phyloP scores from a whole-genome alignment of 2,888 invertebrate genomes.

The Sylvicola cinctus region DNA sequence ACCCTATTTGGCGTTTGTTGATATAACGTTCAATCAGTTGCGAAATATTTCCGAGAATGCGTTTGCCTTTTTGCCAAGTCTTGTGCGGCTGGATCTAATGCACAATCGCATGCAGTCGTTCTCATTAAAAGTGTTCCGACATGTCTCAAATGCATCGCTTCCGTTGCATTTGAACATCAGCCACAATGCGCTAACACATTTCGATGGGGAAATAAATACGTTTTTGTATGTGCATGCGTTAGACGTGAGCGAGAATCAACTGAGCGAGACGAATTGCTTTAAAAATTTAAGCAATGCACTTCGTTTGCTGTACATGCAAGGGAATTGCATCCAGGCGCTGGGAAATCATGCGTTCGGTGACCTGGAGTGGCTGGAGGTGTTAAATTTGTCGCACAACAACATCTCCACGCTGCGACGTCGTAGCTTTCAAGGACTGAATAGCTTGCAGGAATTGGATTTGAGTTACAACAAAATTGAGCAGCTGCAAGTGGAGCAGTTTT shows the following conservation, averaged over 20 bases:
- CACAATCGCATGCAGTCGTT: constrained; percentile 52
- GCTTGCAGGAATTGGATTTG: constrained; percentile 58
- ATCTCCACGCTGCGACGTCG: constrained; percentile 49
- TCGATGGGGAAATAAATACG: constrained; percentile 21
- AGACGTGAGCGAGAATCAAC: constrained; percentile 47
- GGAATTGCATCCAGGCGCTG: constrained; percentile 49
- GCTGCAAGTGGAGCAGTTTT: constrained; percentile 61
- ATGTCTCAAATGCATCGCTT: constrained; percentile 39
- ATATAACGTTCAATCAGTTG: constrained; percentile 66
- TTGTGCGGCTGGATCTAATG: constrained; percentile 62
- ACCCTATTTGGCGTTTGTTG: constrained; percentile 57
- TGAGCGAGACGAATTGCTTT: constrained; percentile 43
- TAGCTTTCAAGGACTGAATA: constrained; percentile 53
- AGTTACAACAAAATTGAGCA: constrained; percentile 56
- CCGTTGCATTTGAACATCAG: constrained; percentile 60
- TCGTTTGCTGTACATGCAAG: constrained; percentile 46
- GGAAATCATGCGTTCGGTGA: constrained; percentile 57
- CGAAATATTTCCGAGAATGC: constrained; percentile 48
- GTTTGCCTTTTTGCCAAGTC: constrained; percentile 51
- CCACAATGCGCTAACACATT: constrained; percentile 30
- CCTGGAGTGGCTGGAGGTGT: constrained; percentile 43
- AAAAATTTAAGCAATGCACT: constrained; percentile 39
- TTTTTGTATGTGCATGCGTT: constrained; percentile 41
- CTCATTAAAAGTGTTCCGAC: constrained; percentile 43
- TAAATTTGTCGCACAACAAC: constrained; percentile 54